These are phyloP conservation scores for Scaptomyza caliginosa DNA, from an alignment of 2,888 invertebrate genomes.

Conservation along the genomic window DNA sequence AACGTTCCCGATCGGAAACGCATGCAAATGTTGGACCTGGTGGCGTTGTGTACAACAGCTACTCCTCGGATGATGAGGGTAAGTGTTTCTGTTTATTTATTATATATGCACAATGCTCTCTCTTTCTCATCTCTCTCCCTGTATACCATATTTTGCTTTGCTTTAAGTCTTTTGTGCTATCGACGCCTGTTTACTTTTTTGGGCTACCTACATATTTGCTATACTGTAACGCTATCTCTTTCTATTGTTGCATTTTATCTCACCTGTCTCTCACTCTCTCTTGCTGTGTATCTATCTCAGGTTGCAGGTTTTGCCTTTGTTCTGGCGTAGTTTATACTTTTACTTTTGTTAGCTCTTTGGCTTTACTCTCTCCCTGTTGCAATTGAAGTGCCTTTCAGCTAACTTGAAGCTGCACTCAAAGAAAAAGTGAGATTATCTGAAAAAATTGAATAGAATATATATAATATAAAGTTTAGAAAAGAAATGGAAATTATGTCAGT, in stretches of 20 bases:
- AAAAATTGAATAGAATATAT: background rate
- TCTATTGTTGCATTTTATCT: slow-evolving; percentile 21
- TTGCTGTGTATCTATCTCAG: slow-evolving; percentile 27
- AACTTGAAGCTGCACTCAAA: slow-evolving; percentile 20
- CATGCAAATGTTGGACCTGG: slow-evolving; percentile 85
- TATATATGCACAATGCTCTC: slow-evolving; percentile 28
- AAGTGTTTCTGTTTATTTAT: slow-evolving; percentile 82
- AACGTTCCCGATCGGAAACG: slow-evolving; percentile 84
- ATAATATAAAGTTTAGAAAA: background rate
- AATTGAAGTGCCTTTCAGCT: slow-evolving; percentile 12
- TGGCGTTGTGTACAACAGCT: slow-evolving; percentile 89
- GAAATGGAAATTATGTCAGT: background rate
- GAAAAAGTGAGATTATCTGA: background rate
- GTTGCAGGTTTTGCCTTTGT: slow-evolving; percentile 54
- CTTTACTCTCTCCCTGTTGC: slow-evolving; percentile 37
- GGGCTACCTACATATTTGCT: slow-evolving; percentile 26
- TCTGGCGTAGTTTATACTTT: slow-evolving; percentile 39
- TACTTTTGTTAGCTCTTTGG: slow-evolving; percentile 40
- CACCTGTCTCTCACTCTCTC: slow-evolving; percentile 10
- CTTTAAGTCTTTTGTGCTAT: slow-evolving; percentile 63
- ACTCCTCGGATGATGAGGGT: slow-evolving; percentile 97
- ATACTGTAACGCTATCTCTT: slow-evolving; percentile 30
- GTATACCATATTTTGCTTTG: slow-evolving; percentile 65
- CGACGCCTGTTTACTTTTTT: slow-evolving; percentile 25
- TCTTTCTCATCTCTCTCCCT: slow-evolving; percentile 5